A percentile compares a stretch with the other conserved stretches of the same genome.
These are phyloP conservation scores for Clanis bilineata DNA, from an alignment of 2,888 invertebrate genomes.

Conservation along the genomic window DNA sequence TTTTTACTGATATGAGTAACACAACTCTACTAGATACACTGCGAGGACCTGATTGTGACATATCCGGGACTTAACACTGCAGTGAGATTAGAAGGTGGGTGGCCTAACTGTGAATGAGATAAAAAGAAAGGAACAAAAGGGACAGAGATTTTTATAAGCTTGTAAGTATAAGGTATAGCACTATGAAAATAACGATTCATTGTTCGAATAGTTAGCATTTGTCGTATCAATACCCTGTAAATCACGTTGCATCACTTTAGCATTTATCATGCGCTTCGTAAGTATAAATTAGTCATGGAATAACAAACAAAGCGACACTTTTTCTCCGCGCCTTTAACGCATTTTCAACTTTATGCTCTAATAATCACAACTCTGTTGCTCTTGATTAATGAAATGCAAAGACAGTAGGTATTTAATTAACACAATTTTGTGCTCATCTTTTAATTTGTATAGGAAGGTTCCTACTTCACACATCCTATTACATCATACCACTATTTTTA, in stretches of 20 bases:
- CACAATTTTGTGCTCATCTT: too few species aligned
- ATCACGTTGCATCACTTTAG: not conserved
- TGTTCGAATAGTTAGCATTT: not conserved
- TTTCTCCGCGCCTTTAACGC: too few species aligned
- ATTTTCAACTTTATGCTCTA: not conserved
- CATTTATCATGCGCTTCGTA: not conserved
- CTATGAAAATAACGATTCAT: not conserved
- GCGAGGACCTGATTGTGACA: not conserved
- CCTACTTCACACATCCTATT: too few species aligned
- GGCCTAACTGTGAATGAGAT: constrained; percentile 14
- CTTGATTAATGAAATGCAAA: too few species aligned
- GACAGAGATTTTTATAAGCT: not conserved
- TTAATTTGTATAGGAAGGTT: too few species aligned
- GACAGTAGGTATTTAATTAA: too few species aligned
- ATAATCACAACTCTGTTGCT: too few species aligned
- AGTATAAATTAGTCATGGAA: not conserved
- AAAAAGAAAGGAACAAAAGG: constrained; percentile 9
- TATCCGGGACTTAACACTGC: constrained; percentile 1
- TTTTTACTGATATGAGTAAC: too few species aligned
- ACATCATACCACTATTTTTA: too few species aligned
- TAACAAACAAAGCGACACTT: not conserved
- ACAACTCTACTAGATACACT: too few species aligned
- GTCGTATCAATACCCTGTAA: not conserved
- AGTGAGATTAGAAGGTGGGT: constrained; percentile 15
- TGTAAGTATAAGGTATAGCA: not conserved